Conservation (phyloP, 2,113 vertebrate genomes). For the Meriones unguiculatus region DNA sequence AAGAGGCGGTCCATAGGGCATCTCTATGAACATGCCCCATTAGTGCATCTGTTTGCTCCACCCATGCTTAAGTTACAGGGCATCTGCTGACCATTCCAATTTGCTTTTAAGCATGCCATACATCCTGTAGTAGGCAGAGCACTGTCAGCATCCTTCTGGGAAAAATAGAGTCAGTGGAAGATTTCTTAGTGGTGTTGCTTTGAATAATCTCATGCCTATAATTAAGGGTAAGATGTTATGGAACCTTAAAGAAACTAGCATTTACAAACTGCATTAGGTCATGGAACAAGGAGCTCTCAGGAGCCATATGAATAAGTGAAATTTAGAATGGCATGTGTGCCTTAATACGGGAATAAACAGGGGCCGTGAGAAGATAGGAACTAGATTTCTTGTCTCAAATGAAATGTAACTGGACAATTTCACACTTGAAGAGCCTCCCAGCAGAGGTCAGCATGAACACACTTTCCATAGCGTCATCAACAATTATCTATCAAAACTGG, state of each 20-base stretch:
- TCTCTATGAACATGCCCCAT: neutral
- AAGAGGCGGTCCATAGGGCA: neutral
- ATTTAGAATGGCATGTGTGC: slow-evolving; percentile 10
- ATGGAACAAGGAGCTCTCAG: slow-evolving; percentile 43
- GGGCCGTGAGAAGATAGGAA: neutral
- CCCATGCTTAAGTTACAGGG: neutral
- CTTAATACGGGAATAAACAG: neutral
- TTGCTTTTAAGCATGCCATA: neutral
- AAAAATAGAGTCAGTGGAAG: neutral
- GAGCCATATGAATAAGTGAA: neutral
- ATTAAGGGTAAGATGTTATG: neutral
- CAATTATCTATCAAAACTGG: neutral
- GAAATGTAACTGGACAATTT: neutral
- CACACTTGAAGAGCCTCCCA: neutral
- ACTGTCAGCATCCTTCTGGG: neutral
- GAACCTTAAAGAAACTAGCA: slow-evolving; percentile 15
- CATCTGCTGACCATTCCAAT: neutral
- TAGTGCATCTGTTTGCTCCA: neutral
- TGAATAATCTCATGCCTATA: neutral
- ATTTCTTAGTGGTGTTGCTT: neutral
- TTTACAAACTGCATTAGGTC: slow-evolving; percentile 1
- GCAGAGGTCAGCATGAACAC: neutral
- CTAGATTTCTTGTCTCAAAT: slow-evolving; percentile 21
- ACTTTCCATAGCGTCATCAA: neutral
- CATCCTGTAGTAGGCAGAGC: neutral